Evolutionary conservation across 2,888 invertebrate genomes (phyloP), one percentile per base, ranked within the genome.

Genomic region (Andrena chrysosceles): DNA sequence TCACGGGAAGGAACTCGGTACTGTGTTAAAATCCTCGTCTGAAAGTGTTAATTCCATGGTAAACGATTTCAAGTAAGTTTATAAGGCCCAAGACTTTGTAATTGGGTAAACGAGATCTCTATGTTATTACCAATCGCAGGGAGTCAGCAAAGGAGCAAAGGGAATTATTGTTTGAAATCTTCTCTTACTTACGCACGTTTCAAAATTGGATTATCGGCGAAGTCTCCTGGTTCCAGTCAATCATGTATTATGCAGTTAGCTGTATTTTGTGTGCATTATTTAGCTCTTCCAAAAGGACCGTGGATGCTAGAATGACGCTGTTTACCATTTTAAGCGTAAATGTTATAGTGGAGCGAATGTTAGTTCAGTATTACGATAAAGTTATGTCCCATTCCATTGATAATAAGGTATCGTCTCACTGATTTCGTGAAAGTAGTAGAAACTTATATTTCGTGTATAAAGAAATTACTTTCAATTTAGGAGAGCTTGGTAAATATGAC

Each of bases 191-290:
- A 54, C 93, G 94, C 16, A 94, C 94, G 67, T 94, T 96, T 78
- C 96, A 96, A 91, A 93, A 94, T 63, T 95, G 96, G 95, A 94
- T 96, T 75, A 92, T 96, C 7, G 96, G 96, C 4, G 96, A 96
- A 94, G 94, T 96, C 70, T 96, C 95, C 0, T 95, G 96, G 94
- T 93, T 96, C 77, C 96, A 96, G 90, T 95, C 96, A 0, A 91
- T 96, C 35, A 91, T 95, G n/a, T 96, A 96, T 93, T 96, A 96
- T 89, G 91, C 95, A 20, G 87, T 94, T 4, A 93, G 95, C 20
- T 93, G 95, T 56, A 88, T 96, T 67, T 89, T 96, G 52, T 94
- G 95, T 59, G 95, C 95, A 77, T 88, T 96, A 73, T 92, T 96
- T 33, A 96, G 96, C 52, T 95, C 96, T 1, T 94, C 95, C 1